Evolutionary conservation across 2,797 vertebrate genomes (phyloP).

Genomic region (Macrochelys suwanniensis): DNA sequence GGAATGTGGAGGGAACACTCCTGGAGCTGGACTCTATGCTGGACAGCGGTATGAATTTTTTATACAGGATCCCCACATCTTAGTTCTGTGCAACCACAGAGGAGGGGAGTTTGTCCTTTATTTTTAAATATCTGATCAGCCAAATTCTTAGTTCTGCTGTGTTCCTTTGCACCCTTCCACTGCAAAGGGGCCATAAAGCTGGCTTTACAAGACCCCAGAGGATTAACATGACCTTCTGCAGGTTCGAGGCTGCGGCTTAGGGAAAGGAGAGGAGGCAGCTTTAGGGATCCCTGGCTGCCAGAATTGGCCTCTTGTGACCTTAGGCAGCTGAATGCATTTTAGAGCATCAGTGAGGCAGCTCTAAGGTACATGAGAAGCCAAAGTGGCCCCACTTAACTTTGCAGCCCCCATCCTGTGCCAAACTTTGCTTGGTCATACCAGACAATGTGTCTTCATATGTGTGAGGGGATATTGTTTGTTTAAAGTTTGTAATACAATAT

Average conservation of each 20-base stretch:
- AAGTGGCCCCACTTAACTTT: background rate
- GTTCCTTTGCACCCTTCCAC: accelerated
- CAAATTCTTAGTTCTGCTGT: background rate
- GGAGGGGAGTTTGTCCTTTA: background rate
- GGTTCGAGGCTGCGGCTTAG: accelerated
- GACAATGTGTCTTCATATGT: background rate
- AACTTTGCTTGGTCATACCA: background rate
- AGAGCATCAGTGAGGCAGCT: background rate
- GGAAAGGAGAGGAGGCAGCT: background rate
- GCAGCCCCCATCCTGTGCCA: accelerated
- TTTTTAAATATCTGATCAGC: background rate
- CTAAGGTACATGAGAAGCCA: background rate
- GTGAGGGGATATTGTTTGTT: background rate
- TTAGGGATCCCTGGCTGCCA: background rate
- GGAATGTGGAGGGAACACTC: background rate
- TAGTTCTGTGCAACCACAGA: background rate
- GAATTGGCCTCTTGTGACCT: background rate
- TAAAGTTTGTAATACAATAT: background rate
- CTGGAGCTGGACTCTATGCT: accelerated
- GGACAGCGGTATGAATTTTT: background rate
- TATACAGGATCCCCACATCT: background rate
- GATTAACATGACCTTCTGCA: accelerated
- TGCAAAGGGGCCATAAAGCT: background rate
- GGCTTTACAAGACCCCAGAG: background rate
- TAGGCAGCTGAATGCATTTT: background rate